Evolutionary conservation across 2,888 invertebrate genomes (phyloP), one percentile per base, ranked within the genome.

Genomic region (Cantharis rufa): DNA sequence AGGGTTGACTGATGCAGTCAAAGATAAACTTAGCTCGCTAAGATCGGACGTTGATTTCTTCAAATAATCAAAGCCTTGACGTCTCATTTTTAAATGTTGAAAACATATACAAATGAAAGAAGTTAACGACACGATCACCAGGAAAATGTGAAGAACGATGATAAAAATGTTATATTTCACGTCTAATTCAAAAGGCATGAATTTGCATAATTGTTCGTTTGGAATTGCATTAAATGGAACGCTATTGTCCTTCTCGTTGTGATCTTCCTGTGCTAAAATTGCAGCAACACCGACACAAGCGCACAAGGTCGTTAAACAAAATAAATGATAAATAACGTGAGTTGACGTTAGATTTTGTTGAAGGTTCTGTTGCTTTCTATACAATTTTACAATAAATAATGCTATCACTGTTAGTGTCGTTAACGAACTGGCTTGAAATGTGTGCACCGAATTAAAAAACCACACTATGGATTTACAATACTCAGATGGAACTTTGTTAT

Each of bases 231-330:
- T 71, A 61, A 73, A 81, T 15, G 80, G 80, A 15, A 78, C 70
- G 62, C 71, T 75, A 61, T 80, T 77, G 62, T 73, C 62, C 32
- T 71, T 69, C 15, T 78, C 79, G 13, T 82, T 82, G 48, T 48
- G 48, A 13, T 86, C 76, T 16, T 80, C 84, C 73, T 86, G 86
- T 1, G 90, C 90, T 76, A 90, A 85, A 16, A 90, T 88, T 15
- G 90, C 89, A 13, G 90, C 90, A 0, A 90, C 89, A 0, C 90
- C 91, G 2, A 91, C 90, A 82, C 90, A 89, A 2, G 89, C 88
- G 78, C 90, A 89, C 27, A 90, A 84, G 15, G 90, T 88, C 10
- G 89, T 89, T 75, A 90, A 83, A 70, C 90, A 90, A 74, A 89
- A 89, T 72, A 91, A 81, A 82, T 91, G 90, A 82, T 90, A 90